A percentile compares a stretch with the other conserved stretches of the same genome.
phyloP scores from a whole-genome alignment of 2,888 invertebrate genomes.

The Sarcophaga variegata region DNA sequence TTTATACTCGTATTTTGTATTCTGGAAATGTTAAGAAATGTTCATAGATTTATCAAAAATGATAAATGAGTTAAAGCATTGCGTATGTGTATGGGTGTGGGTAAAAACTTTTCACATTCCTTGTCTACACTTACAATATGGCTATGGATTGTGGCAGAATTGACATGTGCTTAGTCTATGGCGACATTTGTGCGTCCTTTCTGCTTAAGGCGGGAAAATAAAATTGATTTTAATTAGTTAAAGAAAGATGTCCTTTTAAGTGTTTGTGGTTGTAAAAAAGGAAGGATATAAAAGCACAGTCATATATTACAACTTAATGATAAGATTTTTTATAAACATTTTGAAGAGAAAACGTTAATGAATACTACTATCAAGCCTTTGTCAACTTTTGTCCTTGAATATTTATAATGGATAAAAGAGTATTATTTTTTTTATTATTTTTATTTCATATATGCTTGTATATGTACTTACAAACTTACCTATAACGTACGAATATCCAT shows the following conservation, averaged over 20 bases:
- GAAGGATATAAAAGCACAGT: too few species aligned
- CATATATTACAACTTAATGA: too few species aligned
- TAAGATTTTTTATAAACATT: too few species aligned
- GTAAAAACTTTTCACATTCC: not conserved
- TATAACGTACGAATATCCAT: conserved; percentile 94
- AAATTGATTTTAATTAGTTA: not conserved
- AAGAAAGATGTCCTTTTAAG: too few species aligned
- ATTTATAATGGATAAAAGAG: not conserved
- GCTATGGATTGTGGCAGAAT: not conserved
- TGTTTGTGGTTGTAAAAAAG: too few species aligned
- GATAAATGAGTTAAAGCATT: conserved; percentile 52
- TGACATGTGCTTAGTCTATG: not conserved
- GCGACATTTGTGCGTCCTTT: not conserved
- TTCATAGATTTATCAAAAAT: conserved; percentile 52
- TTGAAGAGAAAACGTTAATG: too few species aligned
- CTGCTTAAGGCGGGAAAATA: not conserved
- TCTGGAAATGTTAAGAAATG: conserved; percentile 48
- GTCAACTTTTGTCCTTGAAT: too few species aligned
- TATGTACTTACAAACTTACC: conserved; percentile 84
- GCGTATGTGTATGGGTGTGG: not conserved
- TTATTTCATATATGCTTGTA: not conserved
- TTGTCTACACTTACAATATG: not conserved
- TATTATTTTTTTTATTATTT: not conserved
- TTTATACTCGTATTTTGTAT: not conserved
- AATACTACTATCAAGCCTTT: too few species aligned